These are phyloP conservation scores for Pollenia labialis DNA, from an alignment of 2,888 invertebrate genomes.

Conservation along the genomic window DNA sequence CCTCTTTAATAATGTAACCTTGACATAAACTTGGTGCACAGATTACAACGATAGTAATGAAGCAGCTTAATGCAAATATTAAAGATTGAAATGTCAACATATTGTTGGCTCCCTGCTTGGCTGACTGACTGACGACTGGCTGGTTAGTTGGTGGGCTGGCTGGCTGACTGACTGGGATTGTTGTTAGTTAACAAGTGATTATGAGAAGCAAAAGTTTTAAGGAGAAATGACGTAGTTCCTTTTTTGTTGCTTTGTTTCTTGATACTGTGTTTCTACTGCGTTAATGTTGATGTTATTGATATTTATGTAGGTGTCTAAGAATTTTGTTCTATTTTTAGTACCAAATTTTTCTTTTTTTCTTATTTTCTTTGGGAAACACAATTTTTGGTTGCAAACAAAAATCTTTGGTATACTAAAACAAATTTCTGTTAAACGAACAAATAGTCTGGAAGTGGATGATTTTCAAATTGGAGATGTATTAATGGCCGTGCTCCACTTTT, in stretches of 20 bases:
- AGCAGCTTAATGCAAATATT: constrained; percentile 53
- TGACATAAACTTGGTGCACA: constrained; percentile 61
- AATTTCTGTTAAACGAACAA: constrained; percentile 7
- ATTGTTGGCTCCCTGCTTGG: constrained; percentile 46
- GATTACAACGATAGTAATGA: constrained; percentile 42
- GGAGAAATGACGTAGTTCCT: constrained; percentile 49
- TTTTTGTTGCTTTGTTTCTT: constrained; percentile 18
- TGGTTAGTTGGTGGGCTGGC: constrained; percentile 28
- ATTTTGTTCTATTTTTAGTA: constrained; percentile 35
- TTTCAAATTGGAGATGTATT: background rate
- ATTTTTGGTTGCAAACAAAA: constrained; percentile 27
- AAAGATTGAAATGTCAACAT: constrained; percentile 66
- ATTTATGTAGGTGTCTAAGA: constrained; percentile 52
- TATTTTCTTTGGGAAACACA: no score
- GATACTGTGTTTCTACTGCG: background rate
- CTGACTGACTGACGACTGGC: constrained; percentile 27
- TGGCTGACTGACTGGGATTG: constrained; percentile 20
- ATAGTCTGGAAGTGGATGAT: constrained; percentile 19
- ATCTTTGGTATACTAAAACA: constrained; percentile 71
- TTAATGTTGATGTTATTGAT: constrained; percentile 39
- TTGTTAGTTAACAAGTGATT: constrained; percentile 29
- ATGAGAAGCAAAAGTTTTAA: background rate
- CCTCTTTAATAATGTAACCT: constrained; percentile 80
- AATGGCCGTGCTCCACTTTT: constrained; percentile 58
- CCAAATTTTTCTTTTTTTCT: constrained; percentile 9